Conservation (phyloP, 1,140 invertebrate genomes). For the Nephila pilipes region DNA sequence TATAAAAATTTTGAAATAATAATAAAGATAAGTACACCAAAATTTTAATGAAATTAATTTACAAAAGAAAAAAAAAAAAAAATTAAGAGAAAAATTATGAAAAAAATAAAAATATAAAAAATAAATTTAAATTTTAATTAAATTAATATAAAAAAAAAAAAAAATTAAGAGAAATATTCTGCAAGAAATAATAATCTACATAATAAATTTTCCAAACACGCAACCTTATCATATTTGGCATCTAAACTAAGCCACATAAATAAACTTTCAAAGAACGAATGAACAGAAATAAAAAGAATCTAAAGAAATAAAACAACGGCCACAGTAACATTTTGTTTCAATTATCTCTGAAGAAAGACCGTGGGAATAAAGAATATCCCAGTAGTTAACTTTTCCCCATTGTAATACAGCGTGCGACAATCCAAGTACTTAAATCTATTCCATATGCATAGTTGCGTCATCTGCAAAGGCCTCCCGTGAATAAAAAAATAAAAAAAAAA, state of each 20-base stretch:
- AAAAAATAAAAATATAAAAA: no score
- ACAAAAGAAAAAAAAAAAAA: no score
- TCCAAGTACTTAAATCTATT: neutral
- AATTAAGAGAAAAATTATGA: no score
- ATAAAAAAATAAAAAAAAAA: constrained; percentile 27
- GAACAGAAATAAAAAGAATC: neutral
- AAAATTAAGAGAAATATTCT: neutral
- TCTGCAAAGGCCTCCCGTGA: neutral
- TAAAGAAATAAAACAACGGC: neutral
- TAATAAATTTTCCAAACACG: neutral
- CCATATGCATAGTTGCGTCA: neutral
- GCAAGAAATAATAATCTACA: neutral
- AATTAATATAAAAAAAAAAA: neutral
- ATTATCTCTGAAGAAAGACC: neutral
- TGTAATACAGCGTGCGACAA: constrained; percentile 36
- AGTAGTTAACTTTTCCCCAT: neutral
- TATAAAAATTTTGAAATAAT: no score
- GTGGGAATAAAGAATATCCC: constrained; percentile 33
- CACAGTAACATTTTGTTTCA: neutral
- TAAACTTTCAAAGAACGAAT: no score
- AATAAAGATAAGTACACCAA: no score
- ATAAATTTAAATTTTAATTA: neutral
- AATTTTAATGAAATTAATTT: neutral
- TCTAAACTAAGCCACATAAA: neutral
- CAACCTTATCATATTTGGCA: neutral